Evolutionary conservation across 2,113 vertebrate species (phyloP), one percentile per base, ranked within the genome.

Genomic region (Capra hircus): DNA sequence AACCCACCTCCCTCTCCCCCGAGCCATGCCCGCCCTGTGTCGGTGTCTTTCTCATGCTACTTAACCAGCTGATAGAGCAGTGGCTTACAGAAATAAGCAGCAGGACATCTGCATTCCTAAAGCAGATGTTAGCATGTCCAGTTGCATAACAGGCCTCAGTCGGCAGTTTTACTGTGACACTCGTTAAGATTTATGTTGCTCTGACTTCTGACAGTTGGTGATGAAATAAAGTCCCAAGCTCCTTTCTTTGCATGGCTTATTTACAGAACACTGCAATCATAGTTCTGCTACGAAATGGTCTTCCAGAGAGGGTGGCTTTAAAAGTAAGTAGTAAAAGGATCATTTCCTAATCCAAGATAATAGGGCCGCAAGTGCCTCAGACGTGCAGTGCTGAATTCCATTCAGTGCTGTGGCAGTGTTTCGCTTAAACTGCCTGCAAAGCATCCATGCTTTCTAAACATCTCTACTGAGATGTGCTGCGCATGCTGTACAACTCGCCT

Each of bases 21-120:
- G 0, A 4, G 14, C 7, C 1, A 2, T 14, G 11, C 16, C 25
- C 28, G 0, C 23, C 25, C 50, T 15, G 2, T 0, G 9, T 48
- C n/a, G 5, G 30, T 9, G 0, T 16, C 67, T n/a, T 62, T 33
- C 93, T 21, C 27, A 6, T 8, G 28, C 64, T 55, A 2, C n/a
- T 5, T 15, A 6, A 33, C 33, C 57, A 52, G 88, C 81, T 10
- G 52, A 57, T 6, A 27, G 13, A 53, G 74, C 81, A 5, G 17
- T 5, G 28, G 53, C 40, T 11, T 16, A 27, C 88, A 83, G 91
- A n/a, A 55, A 43, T 48, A n/a, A 93, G 53, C 2, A 60, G 81
- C 50, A 53, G 55, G 77, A 43, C 52, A 21, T 43, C 23, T 52
- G 40, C 7, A 15, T 60, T 52, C 92, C 64, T 77, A 40, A 64